phyloP scores from a whole-genome alignment of 2,888 invertebrate species.

The Diaperis boleti region DNA sequence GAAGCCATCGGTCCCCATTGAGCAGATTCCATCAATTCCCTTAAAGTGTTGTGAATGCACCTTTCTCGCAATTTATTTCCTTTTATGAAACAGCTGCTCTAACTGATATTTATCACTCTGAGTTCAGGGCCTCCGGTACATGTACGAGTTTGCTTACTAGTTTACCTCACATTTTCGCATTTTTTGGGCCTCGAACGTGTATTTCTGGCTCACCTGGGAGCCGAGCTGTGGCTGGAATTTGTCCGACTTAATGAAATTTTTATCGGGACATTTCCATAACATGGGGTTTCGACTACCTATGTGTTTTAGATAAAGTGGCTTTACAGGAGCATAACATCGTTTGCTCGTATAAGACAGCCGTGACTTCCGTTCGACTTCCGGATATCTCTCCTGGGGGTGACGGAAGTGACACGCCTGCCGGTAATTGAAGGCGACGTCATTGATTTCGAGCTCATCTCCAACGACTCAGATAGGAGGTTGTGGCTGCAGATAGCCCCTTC shows the following conservation, averaged over 20 bases:
- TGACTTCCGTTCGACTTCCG: conserved; percentile 42
- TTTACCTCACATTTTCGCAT: conserved; percentile 15
- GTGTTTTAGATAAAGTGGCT: conserved; percentile 25
- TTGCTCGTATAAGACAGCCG: conserved; percentile 42
- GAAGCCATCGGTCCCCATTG: conserved; percentile 33
- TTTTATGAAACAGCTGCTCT: conserved; percentile 42
- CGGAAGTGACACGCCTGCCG: conserved; percentile 50
- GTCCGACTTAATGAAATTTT: conserved; percentile 41
- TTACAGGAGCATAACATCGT: conserved; percentile 37
- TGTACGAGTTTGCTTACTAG: conserved; percentile 22
- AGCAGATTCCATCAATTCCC: conserved; percentile 34
- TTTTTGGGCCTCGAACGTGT: conserved; percentile 10
- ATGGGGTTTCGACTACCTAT: conserved; percentile 40
- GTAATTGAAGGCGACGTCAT: conserved; percentile 54
- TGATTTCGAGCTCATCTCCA: conserved; percentile 51
- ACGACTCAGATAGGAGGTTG: conserved; percentile 41
- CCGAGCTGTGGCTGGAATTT: conserved; percentile 20
- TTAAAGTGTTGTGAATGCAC: conserved; percentile 36
- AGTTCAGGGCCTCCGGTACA: conserved; percentile 35
- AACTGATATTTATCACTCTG: conserved; percentile 40
- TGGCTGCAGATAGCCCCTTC: conserved; percentile 37
- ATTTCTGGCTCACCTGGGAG: conserved; percentile 16
- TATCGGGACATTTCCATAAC: conserved; percentile 41
- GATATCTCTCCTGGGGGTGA: conserved; percentile 44
- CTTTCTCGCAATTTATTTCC: conserved; percentile 41